phyloP scores from a whole-genome alignment of 2,888 invertebrate species.

The Isoperla grammatica region DNA sequence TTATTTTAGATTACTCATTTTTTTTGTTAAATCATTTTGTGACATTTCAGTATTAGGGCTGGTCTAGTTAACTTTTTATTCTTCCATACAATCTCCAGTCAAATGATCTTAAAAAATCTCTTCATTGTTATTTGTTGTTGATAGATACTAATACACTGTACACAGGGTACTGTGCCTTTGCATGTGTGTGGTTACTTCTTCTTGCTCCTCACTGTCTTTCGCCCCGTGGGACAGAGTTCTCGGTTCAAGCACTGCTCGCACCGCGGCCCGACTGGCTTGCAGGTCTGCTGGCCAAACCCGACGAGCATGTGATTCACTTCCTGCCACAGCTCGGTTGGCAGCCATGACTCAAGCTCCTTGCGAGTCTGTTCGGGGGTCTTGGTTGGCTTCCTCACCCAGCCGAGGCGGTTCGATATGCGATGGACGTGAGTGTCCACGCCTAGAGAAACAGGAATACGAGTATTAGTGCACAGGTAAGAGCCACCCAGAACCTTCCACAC shows the following conservation, averaged over 20 bases:
- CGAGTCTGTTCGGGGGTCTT: slow-evolving; percentile 87
- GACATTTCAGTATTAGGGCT: too few species aligned
- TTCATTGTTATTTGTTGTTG: too few species aligned
- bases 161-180: too few species aligned
- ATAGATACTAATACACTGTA: too few species aligned
- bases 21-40: too few species aligned
- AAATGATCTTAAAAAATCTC: too few species aligned
- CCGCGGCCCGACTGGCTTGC: slow-evolving; percentile 73
- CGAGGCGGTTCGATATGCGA: slow-evolving; percentile 83
- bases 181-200: not conserved
- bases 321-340: slow-evolving; percentile 79
- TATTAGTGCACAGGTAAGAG: too few species aligned
- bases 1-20: too few species aligned
- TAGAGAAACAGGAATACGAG: slow-evolving; percentile 37
- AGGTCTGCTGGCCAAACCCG: slow-evolving; percentile 95
- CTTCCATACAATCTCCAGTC: too few species aligned
- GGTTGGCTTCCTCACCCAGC: slow-evolving; percentile 70
- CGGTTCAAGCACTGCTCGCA: slow-evolving; percentile 80
- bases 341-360: slow-evolving; percentile 75
- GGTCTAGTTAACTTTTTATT: too few species aligned
- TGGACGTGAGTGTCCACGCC: slow-evolving; percentile 98
- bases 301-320: slow-evolving; percentile 88
- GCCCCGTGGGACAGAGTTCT: slow-evolving; percentile 63
- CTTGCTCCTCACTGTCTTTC: not conserved
- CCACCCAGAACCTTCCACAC: too few species aligned